Base-by-base conservation (phyloP, 2,113 vertebrate species). In the Labrus mixtus region DNA sequence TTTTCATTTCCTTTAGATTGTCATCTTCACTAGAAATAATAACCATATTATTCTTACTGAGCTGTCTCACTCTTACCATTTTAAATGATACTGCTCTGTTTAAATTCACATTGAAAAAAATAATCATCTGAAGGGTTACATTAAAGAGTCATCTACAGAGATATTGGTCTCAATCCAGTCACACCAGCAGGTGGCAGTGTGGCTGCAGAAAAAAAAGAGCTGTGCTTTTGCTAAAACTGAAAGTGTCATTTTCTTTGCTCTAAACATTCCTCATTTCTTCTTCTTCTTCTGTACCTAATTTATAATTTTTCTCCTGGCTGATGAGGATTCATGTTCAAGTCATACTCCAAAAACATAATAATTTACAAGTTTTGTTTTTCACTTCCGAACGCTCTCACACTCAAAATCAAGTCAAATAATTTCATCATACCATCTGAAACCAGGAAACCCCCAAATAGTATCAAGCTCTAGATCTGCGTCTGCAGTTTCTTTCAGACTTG, bases 391-490 rank as follows among this genome's bases (percentile, higher is more conserved):
- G 2, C 74, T 68, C 33, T 67, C 60, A 64, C 22, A 65, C 56
- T 62, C 58, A 4, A 3, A 54, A 77, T 63, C 0, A 37, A 73
- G 64, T 73, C 68, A 5, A 54, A 74, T 63, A 0, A 41, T 70
- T 60, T 73, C 72, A 83, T 76, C 10, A 55, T 61, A 63, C 19
- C 3, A 81, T 33, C 7, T 6, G 74, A 86, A 84, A 86, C 63
- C 85, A 81, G 74, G 75, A 88, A 88, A 86, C 33, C 65, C 25
- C 55, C 53, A 69, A 39, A 56, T 2, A 17, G 15, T 88, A 87
- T 87, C 29, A 33, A 33, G 29, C 29, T 33, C 81, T 74, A 60
- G 29, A 68, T 46, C 33, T 72, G 41, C 22, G 1, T 25, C 54
- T 66, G 82, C 45, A 70, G 51, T 8, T 20, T 66, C 51, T 33